These are phyloP conservation scores for Oikopleura vanhoeffeni DNA, from an alignment of 23 tunicate species.

Conservation along the genomic window DNA sequence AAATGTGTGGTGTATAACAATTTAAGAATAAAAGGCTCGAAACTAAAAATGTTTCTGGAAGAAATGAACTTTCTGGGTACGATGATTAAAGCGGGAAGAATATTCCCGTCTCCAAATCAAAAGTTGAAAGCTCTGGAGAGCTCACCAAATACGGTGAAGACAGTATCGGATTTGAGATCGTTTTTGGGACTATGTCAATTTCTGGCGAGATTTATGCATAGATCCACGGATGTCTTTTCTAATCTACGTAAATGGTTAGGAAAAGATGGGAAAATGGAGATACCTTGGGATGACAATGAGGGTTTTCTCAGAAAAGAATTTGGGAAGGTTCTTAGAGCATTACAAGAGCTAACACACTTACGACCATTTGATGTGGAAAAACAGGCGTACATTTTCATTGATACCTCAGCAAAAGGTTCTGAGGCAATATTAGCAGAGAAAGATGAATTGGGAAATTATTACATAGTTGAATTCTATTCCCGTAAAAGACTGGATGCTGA, in stretches of 20 bases:
- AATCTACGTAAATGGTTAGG: not conserved
- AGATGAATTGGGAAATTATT: not conserved
- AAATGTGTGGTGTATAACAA: not conserved
- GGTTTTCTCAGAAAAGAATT: not conserved
- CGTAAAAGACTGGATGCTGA: not conserved
- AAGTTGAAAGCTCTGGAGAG: not conserved
- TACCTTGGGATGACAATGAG: not conserved
- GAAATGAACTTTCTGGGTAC: constrained; percentile 6
- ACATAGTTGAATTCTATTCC: not conserved
- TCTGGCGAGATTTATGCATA: not conserved
- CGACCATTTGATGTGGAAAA: not conserved
- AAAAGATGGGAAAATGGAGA: not conserved
- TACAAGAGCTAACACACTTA: not conserved
- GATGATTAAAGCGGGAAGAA: not conserved
- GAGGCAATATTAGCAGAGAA: not conserved
- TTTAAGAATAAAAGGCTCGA: not conserved
- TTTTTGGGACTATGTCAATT: not conserved
- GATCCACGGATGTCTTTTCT: not conserved
- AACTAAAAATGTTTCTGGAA: not conserved
- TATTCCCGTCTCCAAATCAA: not conserved
- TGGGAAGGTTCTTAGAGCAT: not conserved
- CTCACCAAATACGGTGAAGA: not conserved
- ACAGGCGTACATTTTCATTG: not conserved
- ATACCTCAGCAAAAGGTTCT: not conserved
- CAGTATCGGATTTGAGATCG: not conserved